These are phyloP conservation scores for Platysternon megacephalum DNA, from an alignment of 2,113 vertebrate species.

Conservation along the genomic window DNA sequence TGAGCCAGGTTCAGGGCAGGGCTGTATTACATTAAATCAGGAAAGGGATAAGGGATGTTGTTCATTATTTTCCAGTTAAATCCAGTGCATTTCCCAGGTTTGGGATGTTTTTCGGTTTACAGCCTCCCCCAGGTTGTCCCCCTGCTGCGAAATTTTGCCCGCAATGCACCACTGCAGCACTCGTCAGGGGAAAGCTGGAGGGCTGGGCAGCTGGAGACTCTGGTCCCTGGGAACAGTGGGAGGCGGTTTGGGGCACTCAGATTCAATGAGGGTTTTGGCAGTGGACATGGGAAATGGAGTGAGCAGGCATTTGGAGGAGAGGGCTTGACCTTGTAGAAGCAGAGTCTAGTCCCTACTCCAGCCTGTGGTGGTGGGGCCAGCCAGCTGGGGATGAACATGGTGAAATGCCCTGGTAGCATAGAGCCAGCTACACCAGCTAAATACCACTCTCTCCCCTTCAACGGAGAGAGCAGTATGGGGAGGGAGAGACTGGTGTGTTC, in stretches of 20 bases:
- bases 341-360: accelerated
- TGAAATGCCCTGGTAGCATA: background rate
- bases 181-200: accelerated
- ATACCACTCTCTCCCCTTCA: too few relatives aligned
- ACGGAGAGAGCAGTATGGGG: too few relatives aligned
- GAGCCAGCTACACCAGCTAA: background rate
- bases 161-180: accelerated
- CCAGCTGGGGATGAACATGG: background rate
- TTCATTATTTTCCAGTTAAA: background rate
- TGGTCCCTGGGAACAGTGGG: accelerated
- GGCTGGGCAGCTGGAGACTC: accelerated
- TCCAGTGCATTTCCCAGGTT: background rate
- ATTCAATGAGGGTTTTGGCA: background rate
- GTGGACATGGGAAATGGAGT: accelerated
- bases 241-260: background rate
- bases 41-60: background rate
- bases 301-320: background rate
- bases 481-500: background rate
- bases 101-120: background rate
- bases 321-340: background rate
- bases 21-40: background rate
- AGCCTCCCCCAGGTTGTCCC: background rate
- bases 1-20: accelerated
- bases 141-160: background rate
- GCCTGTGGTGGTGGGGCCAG: background rate